Conservation (phyloP, 2,797 vertebrate genomes). For the Alca torda region DNA sequence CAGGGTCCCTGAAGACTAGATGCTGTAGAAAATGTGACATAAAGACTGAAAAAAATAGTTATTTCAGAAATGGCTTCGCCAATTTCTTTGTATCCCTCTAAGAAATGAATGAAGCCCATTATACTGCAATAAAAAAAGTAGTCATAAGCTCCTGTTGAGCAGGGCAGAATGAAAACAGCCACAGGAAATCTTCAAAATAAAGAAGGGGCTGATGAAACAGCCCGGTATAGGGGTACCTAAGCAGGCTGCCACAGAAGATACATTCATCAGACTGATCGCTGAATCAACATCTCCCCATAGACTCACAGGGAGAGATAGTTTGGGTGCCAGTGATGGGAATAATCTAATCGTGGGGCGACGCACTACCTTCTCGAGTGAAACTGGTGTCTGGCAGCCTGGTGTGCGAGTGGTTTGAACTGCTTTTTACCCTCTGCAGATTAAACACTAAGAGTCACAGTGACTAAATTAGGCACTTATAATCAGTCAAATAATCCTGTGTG, state of each 20-base stretch:
- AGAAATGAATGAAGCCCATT: neutral
- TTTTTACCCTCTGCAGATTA: conserved; percentile 30
- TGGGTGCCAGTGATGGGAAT: neutral
- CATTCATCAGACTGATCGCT: rapidly evolving
- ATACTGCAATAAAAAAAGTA: neutral
- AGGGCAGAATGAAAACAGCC: neutral
- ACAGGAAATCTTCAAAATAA: neutral
- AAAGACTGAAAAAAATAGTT: neutral
- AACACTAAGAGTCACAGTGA: neutral
- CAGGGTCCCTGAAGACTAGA: neutral
- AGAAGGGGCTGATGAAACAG: neutral
- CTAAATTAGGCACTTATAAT: conserved; percentile 28
- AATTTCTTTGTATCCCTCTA: neutral
- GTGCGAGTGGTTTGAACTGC: neutral
- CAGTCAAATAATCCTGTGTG: conserved; percentile 38
- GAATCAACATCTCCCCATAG: neutral
- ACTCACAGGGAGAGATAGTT: neutral
- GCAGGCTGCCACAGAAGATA: neutral
- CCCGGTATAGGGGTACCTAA: neutral
- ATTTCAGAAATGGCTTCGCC: neutral
- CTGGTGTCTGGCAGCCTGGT: neutral
- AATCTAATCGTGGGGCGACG: neutral
- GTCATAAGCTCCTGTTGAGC: neutral
- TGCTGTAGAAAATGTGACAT: neutral
- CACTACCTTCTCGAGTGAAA: neutral